Base-by-base conservation (phyloP, 2,888 invertebrate species). In the Hyppa rectilinea region DNA sequence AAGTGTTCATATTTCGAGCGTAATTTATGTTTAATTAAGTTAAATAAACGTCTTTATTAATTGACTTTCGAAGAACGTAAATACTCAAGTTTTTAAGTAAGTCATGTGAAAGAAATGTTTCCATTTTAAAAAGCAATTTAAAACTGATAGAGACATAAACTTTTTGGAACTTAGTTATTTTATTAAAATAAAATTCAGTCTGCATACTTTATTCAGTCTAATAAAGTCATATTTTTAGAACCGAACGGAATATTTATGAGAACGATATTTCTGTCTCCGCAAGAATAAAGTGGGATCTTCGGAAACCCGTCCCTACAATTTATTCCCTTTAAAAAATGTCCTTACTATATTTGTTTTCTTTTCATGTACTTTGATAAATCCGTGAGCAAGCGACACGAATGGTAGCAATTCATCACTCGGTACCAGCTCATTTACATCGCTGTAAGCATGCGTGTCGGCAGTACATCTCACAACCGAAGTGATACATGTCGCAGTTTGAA, bases 221-320 rank as follows among this genome's bases (percentile, higher is more conserved):
- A 78, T 78, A 78, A 78, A 73, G 67, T 68, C 59, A 60, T 63
- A 78, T 73, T 78, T 77, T 78, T 60, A 73, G 63, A 78, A 73
- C 60, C 67, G 74, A 73, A 64, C 43, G 45, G 73, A 78, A 78
- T 73, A 78, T 78, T 78, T 78, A 78, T 78, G 73, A 67, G 55
- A 50, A 43, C 63, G 59, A 68, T 78, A 78, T 78, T 78, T 78
- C 67, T 78, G 73, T 64, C 67, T 73, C 67, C 78, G 60, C 50
- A 64, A 67, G 34, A 67, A 73, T 72, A 78, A 78, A 73, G 63
- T 61, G 60, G 55, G 34, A 55, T 71, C 65, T 78, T 66, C 38
- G 71, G 52, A 31, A 78, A 43, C 23, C 59, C 50, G 49, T 67
- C 72, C 59, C 47, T 49, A 34, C 55, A 66, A 74, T 74, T 69